Percentiles rank a stretch among this genome's conserved stretches.
Evolutionary conservation across 2,113 vertebrate species (phyloP).

Genomic region (Protomyctophum bolini): DNA sequence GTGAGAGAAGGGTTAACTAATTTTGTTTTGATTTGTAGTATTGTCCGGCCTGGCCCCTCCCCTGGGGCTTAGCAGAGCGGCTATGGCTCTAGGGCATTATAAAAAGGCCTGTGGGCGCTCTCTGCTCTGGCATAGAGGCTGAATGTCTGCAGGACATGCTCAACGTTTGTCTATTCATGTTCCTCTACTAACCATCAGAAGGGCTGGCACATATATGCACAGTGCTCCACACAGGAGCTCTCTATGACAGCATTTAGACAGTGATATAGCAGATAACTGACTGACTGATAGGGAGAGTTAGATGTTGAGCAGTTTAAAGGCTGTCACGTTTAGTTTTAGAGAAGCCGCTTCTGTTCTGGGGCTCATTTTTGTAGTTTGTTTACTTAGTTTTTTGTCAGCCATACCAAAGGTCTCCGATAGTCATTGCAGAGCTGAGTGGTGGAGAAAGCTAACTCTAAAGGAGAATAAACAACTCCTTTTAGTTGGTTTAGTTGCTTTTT

Average conservation of each 20-base stretch:
- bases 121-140: constrained; percentile 74
- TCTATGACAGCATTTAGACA: constrained; percentile 64
- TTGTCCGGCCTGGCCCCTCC: constrained; percentile 69
- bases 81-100: constrained; percentile 69
- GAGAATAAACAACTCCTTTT: constrained; percentile 27
- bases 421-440: neutral
- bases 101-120: constrained; percentile 74
- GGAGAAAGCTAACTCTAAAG: constrained; percentile 15
- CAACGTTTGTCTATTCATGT: constrained; percentile 72
- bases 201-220: constrained; percentile 65
- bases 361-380: constrained; percentile 35
- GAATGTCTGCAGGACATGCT: constrained; percentile 80
- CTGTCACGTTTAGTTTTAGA: constrained; percentile 58
- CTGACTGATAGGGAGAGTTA: constrained; percentile 32
- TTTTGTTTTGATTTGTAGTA: constrained; percentile 69
- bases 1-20: constrained; percentile 71
- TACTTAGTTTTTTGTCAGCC: constrained; percentile 33
- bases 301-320: constrained; percentile 48
- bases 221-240: constrained; percentile 63
- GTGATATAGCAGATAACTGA: constrained; percentile 42
- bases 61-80: constrained; percentile 49
- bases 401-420: constrained; percentile 26
- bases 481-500: constrained; percentile 26
- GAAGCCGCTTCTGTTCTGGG: constrained; percentile 36
- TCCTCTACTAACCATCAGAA: constrained; percentile 63